phyloP scores from a whole-genome alignment of 2,888 invertebrate species.

The Girardia tigrina region DNA sequence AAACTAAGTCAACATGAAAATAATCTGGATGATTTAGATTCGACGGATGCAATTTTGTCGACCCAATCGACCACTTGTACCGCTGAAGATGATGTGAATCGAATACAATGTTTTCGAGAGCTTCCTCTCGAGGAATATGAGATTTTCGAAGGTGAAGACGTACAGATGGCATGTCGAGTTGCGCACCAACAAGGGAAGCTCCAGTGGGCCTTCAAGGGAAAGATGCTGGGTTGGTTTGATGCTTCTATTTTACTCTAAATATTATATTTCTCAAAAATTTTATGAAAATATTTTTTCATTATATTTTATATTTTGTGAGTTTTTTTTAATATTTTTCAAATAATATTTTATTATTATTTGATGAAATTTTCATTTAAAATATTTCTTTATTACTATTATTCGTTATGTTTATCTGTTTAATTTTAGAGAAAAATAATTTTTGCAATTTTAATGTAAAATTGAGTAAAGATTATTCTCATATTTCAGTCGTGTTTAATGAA shows the following conservation, averaged over 20 bases:
- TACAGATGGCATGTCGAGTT: background rate
- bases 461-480: too few species aligned
- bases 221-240: background rate
- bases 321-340: too few species aligned
- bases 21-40: background rate
- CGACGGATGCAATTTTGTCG: background rate
- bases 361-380: too few species aligned
- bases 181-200: background rate
- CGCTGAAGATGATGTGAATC: background rate
- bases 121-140: background rate
- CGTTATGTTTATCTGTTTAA: too few species aligned
- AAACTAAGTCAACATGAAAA: background rate
- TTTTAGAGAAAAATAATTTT: too few species aligned
- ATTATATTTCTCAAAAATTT: too few species aligned
- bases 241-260: background rate
- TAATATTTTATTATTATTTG: too few species aligned
- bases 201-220: conserved; percentile 4
- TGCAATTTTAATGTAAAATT: too few species aligned
- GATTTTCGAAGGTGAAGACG: background rate
- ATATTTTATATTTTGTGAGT: too few species aligned
- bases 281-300: too few species aligned
- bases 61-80: background rate
- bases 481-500: too few species aligned
- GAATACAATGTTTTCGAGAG: conserved; percentile 14
- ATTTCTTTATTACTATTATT: too few species aligned